Conservation (phyloP, 2,113 vertebrate species). For the Patagioenas fasciata region DNA sequence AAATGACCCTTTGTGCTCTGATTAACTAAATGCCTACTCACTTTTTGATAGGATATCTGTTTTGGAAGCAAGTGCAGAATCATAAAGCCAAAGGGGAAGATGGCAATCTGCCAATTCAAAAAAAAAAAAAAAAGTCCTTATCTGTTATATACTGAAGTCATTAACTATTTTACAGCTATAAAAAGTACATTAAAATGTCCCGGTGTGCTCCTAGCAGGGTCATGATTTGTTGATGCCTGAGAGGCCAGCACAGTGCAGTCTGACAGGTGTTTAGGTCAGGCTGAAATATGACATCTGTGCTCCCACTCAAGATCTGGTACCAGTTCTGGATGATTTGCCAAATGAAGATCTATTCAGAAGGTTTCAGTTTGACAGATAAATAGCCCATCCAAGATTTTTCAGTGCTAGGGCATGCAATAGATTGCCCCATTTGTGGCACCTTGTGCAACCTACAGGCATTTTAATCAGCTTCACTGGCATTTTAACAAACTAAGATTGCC, state of each 20-base stretch:
- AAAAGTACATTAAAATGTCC: not conserved
- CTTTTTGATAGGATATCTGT: not conserved
- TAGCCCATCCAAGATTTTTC: not conserved
- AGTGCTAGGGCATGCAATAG: not conserved
- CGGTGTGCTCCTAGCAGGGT: not conserved
- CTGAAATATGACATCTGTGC: constrained; percentile 12
- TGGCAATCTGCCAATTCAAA: not conserved
- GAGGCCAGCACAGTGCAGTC: not conserved
- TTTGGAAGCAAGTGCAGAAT: not conserved
- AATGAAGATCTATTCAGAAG: not conserved
- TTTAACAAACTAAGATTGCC: constrained; percentile 12
- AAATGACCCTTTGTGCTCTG: not conserved
- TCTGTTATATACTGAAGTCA: constrained; percentile 1
- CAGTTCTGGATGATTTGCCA: constrained; percentile 18
- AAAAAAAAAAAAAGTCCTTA: not conserved
- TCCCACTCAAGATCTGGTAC: constrained; percentile 2
- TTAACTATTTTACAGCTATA: constrained; percentile 20
- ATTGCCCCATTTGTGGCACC: not conserved
- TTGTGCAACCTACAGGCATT: not conserved
- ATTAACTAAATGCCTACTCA: not conserved
- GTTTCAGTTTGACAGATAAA: not conserved
- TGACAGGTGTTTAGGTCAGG: constrained; percentile 28
- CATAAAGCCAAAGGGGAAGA: not conserved
- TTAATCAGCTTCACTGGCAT: constrained; percentile 15
- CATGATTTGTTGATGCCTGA: constrained; percentile 25